Percentiles rank a stretch among this genome's conserved stretches.
Conservation (phyloP, 37 sponge, comb jelly and placozoan species). For the Ephydatia muelleri region DNA sequence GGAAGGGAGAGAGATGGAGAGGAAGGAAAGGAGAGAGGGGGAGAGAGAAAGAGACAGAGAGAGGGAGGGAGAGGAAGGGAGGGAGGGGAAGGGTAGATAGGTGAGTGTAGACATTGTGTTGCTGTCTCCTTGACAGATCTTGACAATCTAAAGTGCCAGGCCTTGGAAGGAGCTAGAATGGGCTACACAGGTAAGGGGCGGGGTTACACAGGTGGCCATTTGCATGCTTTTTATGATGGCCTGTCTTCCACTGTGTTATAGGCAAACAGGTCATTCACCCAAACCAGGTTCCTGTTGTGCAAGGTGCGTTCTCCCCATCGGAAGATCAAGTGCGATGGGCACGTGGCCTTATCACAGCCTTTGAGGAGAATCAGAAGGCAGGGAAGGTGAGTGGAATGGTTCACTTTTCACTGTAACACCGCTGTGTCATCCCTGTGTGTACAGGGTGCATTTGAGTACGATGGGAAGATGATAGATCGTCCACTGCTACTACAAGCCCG, state of each 20-base stretch:
- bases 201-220: too few species aligned
- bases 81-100: neutral
- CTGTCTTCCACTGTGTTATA: neutral
- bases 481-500: constrained; percentile 90
- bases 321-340: constrained; percentile 79
- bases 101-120: neutral
- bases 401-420: too few species aligned
- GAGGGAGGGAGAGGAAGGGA: neutral
- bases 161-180: constrained; percentile 82
- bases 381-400: constrained; percentile 93
- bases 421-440: too few species aligned
- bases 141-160: constrained; percentile 44
- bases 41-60: neutral
- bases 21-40: neutral
- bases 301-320: constrained; percentile 84
- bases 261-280: constrained; percentile 96
- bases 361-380: constrained; percentile 75
- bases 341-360: constrained; percentile 64
- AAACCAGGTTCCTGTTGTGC: constrained; percentile 79
- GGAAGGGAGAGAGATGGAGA: neutral
- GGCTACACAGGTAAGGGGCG: constrained; percentile 76
- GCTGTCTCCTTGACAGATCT: constrained; percentile 58
- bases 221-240: neutral
- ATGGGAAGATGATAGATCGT: constrained; percentile 84
- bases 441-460: constrained; percentile 90